Evolutionary conservation across 1,140 invertebrate species (phyloP), one percentile per base, ranked within the genome.

Genomic region (Drosophila arizonae): DNA sequence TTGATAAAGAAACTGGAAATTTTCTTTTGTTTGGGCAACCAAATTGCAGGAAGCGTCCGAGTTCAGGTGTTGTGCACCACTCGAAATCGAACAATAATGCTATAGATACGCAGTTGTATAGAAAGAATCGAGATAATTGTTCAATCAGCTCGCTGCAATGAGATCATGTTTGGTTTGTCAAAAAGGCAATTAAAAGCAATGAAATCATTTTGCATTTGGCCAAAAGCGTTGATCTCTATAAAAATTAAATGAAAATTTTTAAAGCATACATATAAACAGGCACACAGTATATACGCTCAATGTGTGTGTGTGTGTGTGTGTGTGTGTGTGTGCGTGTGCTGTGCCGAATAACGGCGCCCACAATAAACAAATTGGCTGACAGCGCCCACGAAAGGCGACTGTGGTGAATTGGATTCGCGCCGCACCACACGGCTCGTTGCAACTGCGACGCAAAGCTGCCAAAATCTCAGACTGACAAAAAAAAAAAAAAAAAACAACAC

Each of bases 321-420:
- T 61, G 45, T 51, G 50, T 26, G 36, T 81, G 28, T 56, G 13
- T 48, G 43, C 60, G 54, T 39, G 69, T 81, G 62, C 62, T 57
- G 48, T 63, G 56, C 17, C 58, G 65, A 70, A 70, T 28, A 63
- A 63, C 54, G 78, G 81, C 81, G 81, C 81, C 81, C 82, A 72
- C 82, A 86, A 86, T 86, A 86, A 86, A 86, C 82, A 87, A 86
- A 86, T 86, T 87, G 82, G 50, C 68, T 84, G 81, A 66, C 76
- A 71, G 72, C 72, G 67, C 72, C 72, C 60, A 71, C 72, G 70
- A 43, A 55, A 45, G 21, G 28, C 65, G 72, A 67, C 80, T 85
- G 82, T 86, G 82, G 81, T 86, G 81, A 86, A 81, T 86, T 86
- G 57, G 33, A 86, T 86, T 86, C 66, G 80, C 66, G 66, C 70